Evolutionary conservation across 2,888 invertebrate genomes (phyloP).

Genomic region (Drosophila testacea): DNA sequence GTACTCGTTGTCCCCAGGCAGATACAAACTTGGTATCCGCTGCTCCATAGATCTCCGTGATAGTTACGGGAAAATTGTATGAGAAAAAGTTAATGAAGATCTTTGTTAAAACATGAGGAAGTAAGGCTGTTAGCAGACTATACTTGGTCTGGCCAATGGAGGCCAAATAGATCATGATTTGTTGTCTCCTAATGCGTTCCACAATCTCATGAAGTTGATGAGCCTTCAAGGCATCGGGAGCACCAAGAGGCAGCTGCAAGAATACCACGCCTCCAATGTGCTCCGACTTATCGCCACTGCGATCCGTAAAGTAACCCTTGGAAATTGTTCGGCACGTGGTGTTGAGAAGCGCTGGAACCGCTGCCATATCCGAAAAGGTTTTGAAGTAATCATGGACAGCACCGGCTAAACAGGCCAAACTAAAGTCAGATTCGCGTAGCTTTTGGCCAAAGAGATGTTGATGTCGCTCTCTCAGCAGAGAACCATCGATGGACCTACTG

Average conservation of each 20-base stretch:
- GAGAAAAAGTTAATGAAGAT: conserved; percentile 84
- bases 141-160: conserved; percentile 84
- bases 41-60: conserved; percentile 84
- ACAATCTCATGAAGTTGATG: conserved; percentile 80
- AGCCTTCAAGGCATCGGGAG: conserved; percentile 73
- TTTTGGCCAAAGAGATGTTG: conserved; percentile 69
- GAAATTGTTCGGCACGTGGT: conserved; percentile 83
- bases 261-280: conserved; percentile 84
- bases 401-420: conserved; percentile 82
- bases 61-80: conserved; percentile 83
- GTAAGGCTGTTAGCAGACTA: conserved; percentile 81
- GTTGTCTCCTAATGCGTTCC: conserved; percentile 79
- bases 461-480: conserved; percentile 76
- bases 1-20: conserved; percentile 83
- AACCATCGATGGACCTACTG: conserved; percentile 83
- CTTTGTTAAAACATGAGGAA: conserved; percentile 83
- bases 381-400: conserved; percentile 82
- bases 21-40: conserved; percentile 78
- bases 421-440: conserved; percentile 82
- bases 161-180: conserved; percentile 83
- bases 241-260: conserved; percentile 80
- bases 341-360: conserved; percentile 79
- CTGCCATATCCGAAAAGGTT: conserved; percentile 57
- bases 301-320: conserved; percentile 83
- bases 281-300: conserved; percentile 74